Conservation (phyloP, 2,797 vertebrate genomes). For the Poliocrania exsul region DNA sequence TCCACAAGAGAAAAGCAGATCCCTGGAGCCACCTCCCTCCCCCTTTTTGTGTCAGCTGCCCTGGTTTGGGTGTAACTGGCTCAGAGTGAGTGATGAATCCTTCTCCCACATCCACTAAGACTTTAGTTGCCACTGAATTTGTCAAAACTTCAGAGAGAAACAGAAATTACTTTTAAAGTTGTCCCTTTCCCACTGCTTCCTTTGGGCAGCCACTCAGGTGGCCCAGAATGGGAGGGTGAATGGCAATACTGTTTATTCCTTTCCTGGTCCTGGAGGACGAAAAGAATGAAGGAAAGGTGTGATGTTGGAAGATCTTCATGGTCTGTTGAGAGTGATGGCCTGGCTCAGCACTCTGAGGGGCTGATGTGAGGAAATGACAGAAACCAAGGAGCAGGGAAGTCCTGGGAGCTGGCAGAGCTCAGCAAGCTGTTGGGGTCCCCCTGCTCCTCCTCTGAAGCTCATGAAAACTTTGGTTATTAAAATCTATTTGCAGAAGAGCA, state of each 20-base stretch:
- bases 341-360: neutral
- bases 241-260: neutral
- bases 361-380: neutral
- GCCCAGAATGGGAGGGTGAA: neutral
- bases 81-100: neutral
- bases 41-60: neutral
- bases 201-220: accelerated
- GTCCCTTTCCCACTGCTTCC: neutral
- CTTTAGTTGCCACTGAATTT: neutral
- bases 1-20: neutral
- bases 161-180: neutral
- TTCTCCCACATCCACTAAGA: neutral
- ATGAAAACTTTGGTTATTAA: neutral
- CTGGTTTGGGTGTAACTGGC: neutral
- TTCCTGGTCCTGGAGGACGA: neutral
- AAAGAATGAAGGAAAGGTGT: neutral
- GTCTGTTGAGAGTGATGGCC: neutral
- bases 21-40: neutral
- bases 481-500: neutral
- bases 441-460: neutral
- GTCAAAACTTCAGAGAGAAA: neutral
- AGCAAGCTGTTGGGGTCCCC: neutral
- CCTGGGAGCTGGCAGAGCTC: neutral
- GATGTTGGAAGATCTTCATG: neutral
- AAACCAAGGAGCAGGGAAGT: neutral